These are phyloP conservation scores for Oasisia sp. DNA, from an alignment of 2,888 invertebrate genomes.

Conservation along the genomic window DNA sequence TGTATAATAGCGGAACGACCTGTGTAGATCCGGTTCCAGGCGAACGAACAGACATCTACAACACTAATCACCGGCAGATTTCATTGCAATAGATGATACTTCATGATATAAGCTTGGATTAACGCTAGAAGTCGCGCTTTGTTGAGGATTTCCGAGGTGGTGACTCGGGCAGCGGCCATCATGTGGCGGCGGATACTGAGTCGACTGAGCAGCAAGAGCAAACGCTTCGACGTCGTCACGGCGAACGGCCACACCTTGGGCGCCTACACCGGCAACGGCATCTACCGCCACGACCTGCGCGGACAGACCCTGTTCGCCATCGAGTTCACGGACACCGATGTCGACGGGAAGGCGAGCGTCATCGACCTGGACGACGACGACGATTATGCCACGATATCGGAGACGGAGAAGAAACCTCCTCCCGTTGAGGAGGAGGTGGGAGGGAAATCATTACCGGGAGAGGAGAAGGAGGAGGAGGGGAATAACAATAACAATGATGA, in stretches of 20 bases:
- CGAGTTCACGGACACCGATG: not conserved
- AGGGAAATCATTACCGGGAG: not conserved
- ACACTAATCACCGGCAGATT: not conserved
- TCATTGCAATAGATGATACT: not conserved
- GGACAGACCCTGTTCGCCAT: not conserved
- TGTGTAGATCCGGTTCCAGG: not conserved
- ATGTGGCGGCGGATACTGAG: not conserved
- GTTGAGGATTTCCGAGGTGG: not conserved
- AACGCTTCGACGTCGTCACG: not conserved
- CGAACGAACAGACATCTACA: not conserved
- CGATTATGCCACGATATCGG: not conserved
- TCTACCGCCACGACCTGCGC: not conserved
- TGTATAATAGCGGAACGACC: not conserved
- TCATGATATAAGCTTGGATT: not conserved
- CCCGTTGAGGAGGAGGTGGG: not conserved
- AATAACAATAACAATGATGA: not conserved
- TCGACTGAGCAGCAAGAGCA: not conserved
- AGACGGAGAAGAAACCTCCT: not conserved
- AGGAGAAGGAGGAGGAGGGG: not conserved
- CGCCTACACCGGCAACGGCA: not conserved
- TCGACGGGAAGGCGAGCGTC: not conserved
- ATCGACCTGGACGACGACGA: constrained; percentile 4
- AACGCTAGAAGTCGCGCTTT: not conserved
- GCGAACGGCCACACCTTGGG: not conserved
- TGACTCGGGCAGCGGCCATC: not conserved